These are phyloP conservation scores for Corbicula japonica DNA, from an alignment of 2,888 invertebrate genomes.

Conservation along the genomic window DNA sequence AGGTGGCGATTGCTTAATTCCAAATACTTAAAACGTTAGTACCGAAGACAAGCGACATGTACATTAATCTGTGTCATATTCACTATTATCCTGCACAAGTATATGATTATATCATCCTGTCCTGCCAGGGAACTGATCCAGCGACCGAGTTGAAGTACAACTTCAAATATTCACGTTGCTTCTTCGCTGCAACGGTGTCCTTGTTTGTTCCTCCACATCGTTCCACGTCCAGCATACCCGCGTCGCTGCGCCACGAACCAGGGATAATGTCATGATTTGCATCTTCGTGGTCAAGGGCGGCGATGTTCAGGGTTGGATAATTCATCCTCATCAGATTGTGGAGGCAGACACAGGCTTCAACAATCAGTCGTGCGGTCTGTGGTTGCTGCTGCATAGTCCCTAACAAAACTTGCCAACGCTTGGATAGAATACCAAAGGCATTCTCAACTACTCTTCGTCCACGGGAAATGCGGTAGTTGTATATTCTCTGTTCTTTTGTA, in stretches of 20 bases:
- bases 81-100: constrained; percentile 19
- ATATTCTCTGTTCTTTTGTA: constrained; percentile 61
- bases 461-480: constrained; percentile 71
- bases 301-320: constrained; percentile 52
- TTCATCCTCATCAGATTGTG: constrained; percentile 62
- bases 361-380: constrained; percentile 39
- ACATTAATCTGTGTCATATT: constrained; percentile 7
- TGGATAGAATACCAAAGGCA: constrained; percentile 69
- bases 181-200: constrained; percentile 34
- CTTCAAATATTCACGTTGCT: constrained; percentile 49
- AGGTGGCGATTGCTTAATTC: constrained; percentile 12
- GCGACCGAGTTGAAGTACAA: constrained; percentile 51
- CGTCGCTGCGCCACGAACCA: constrained; percentile 33
- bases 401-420: constrained; percentile 59
- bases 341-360: constrained; percentile 56
- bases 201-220: constrained; percentile 24
- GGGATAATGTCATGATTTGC: constrained; percentile 59
- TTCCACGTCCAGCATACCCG: constrained; percentile 48
- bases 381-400: constrained; percentile 60
- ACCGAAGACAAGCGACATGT: constrained; percentile 19
- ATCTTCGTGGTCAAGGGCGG: constrained; percentile 61
- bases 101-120: constrained; percentile 47
- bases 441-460: constrained; percentile 68
- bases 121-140: constrained; percentile 59
- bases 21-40: constrained; percentile 1